Evolutionary conservation across 2,797 vertebrate genomes (phyloP), one percentile per base, ranked within the genome.

Genomic region (Microhierax caerulescens): DNA sequence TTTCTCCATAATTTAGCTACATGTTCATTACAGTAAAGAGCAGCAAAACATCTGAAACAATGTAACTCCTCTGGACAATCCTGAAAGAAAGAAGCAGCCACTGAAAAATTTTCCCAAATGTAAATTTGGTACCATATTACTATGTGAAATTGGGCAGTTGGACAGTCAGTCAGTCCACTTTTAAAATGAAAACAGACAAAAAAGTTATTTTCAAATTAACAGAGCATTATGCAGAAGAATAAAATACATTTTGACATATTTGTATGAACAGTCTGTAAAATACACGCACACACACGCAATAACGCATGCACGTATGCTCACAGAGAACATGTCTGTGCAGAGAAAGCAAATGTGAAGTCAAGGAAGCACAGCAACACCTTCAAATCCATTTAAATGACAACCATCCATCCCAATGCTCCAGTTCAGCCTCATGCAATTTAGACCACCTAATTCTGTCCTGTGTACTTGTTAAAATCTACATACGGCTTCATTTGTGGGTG

Each of bases 261-360:
- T 57, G 47, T 39, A n/a, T 3, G 17, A 78, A 27, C 9, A n/a
- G 50, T 8, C 27, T 80, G 48, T 25, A 48, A 30, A 63, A 73
- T 7, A 48, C 25, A 3, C 4, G 6, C 37, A 32, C 8, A n/a
- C 45, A 28, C 17, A 59, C 0, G 0, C 10, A 39, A 41, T 28
- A 19, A 59, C 0, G 0, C 10, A 39, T 0, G 3, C 39, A 6
- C 0, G 0, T 3, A 20, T 54, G 64, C 37, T 32, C 51, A 50
- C 28, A 27, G 36, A 47, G 39, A 5, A 22, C 0, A 3, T 14
- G 13, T 5, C 25, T 83, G 41, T 13, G 45, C 68, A 85, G 77
- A 63, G 48, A 85, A 75, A 68, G 39, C 8, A 39, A 51, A 56
- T 2, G 3, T 19, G 13, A 60, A 79, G 64, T 43, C 53, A 68